Evolutionary conservation across 2,888 invertebrate species (phyloP), one percentile per base, ranked within the genome.

Genomic region (Sialis lutaria): DNA sequence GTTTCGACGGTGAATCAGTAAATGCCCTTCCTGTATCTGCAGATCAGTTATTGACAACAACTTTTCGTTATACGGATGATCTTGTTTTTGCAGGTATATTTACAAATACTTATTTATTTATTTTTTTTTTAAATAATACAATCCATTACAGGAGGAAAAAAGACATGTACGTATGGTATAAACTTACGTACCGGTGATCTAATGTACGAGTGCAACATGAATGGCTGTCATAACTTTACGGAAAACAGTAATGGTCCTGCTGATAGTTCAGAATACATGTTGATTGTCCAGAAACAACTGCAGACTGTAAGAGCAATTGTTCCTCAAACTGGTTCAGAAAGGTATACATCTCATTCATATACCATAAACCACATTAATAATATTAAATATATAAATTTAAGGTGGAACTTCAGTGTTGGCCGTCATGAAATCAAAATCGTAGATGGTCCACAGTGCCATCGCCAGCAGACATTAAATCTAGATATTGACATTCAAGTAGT

Each of bases 401-500:
- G 91, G 59, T 95, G 95, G 95, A 95, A 95, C 69, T 95, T 92
- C 63, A 92, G 91, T 63, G 93, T 95, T 22, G 91, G 86, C 0
- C 82, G 86, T 54, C 89, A 92, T 63, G 83, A 91, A 54, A 60
- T 93, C 44, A 79, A 79, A 47, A 49, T 81, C 57, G 57, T 72
- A 48, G 65, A 67, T 48, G 64, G 67, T 42, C 58, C 60, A 35
- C 73, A 73, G 50, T 80, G 80, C 49, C 64, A 46, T 53, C 58
- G 44, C 54, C 55, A 42, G 40, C 49, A 33, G 30, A 53, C 48
- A 56, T n/a, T 60, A 4, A 54, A 63, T 1, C 52, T 64, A 5
- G 67, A 74, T 53, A 67, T 78, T 52, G 72, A 75, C 45, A 65
- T 82, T 46, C 68, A 74, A 62, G 80, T 85, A 33, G 60, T 77